phyloP scores from a whole-genome alignment of 2,797 vertebrate species.

The Platalea minor region DNA sequence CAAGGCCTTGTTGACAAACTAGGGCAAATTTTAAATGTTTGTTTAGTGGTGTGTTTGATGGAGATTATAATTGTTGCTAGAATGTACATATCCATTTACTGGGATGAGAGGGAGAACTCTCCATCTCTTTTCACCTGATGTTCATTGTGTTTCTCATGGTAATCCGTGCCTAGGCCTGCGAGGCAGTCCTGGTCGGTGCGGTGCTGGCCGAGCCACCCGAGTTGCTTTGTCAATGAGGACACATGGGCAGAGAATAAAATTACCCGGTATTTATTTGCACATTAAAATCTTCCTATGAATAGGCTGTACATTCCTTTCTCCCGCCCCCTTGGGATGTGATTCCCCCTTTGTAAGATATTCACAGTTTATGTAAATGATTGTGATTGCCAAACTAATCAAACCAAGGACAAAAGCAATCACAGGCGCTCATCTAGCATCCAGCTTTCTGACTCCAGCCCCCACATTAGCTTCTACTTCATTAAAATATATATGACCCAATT shows the following conservation, averaged over 20 bases:
- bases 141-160: background rate
- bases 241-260: background rate
- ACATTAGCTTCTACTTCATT: constrained; percentile 47
- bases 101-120: background rate
- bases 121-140: background rate
- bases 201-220: background rate
- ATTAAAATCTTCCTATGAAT: constrained; percentile 3
- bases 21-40: background rate
- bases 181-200: background rate
- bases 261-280: background rate
- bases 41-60: background rate
- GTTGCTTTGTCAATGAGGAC: background rate
- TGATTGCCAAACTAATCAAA: constrained; percentile 56
- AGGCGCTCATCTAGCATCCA: constrained; percentile 7
- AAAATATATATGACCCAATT: constrained; percentile 60
- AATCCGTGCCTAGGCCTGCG: background rate
- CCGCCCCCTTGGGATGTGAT: background rate
- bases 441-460: constrained; percentile 11
- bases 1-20: background rate
- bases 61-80: background rate
- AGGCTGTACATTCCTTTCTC: background rate
- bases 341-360: background rate
- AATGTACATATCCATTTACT: accelerated
- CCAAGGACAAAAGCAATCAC: constrained; percentile 60
- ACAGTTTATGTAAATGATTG: constrained; percentile 35